These are phyloP conservation scores for Lagopus muta DNA, from an alignment of 2,113 vertebrate species.

Conservation along the genomic window DNA sequence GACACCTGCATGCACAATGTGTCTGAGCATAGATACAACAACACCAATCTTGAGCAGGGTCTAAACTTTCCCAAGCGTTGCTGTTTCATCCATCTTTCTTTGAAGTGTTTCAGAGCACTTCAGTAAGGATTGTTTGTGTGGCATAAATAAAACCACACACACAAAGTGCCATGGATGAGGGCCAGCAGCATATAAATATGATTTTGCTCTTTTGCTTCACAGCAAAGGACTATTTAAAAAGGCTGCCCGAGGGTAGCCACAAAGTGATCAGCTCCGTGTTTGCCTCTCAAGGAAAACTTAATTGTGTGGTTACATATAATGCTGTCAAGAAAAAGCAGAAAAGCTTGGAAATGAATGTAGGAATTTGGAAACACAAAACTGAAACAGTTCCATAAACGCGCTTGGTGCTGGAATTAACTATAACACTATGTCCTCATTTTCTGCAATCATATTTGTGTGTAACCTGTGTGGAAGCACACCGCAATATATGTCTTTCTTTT, in stretches of 20 bases:
- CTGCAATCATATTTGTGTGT: background rate
- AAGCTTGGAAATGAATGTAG: background rate
- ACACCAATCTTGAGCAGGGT: background rate
- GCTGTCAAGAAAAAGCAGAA: background rate
- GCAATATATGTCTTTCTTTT: background rate
- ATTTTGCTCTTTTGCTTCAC: background rate
- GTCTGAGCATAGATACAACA: background rate
- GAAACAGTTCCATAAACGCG: background rate
- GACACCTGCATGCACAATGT: background rate
- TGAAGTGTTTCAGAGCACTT: background rate
- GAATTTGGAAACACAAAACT: background rate
- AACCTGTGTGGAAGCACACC: background rate
- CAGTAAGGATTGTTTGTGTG: background rate
- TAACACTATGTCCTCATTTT: background rate
- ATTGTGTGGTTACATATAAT: background rate
- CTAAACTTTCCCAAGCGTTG: background rate
- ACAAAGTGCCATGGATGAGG: background rate
- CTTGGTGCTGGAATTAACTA: background rate
- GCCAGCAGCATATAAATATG: background rate
- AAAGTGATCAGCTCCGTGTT: background rate
- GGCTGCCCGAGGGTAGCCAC: background rate
- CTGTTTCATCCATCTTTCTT: background rate
- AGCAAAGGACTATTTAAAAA: background rate
- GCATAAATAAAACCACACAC: background rate
- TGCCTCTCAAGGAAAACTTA: background rate